Evolutionary conservation across 2,113 vertebrate genomes (phyloP).

Genomic region (Tinamus guttatus): DNA sequence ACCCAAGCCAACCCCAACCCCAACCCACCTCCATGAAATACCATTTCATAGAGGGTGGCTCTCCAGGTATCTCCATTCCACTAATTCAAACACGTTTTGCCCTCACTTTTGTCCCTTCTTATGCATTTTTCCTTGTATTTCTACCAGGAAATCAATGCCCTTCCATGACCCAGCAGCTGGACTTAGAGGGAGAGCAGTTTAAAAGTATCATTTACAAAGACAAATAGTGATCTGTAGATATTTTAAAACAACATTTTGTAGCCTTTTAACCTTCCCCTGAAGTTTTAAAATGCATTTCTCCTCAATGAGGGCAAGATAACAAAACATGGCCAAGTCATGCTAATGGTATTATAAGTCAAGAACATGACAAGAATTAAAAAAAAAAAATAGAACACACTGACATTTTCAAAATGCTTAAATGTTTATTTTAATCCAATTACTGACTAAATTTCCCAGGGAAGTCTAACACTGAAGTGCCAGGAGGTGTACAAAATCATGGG

Average conservation of each 20-base stretch:
- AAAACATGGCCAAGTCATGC: slow-evolving; percentile 41
- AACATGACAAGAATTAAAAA: background rate
- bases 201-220: slow-evolving; percentile 31
- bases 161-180: slow-evolving; percentile 16
- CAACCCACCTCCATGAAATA: background rate
- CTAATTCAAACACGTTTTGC: background rate
- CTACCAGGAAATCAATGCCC: slow-evolving; percentile 4
- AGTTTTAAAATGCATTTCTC: background rate
- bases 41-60: background rate
- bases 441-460: slow-evolving; percentile 21
- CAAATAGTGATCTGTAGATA: background rate
- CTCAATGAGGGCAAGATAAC: background rate
- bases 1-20: background rate
- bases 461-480: background rate
- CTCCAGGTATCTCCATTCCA: background rate
- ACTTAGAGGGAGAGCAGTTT: slow-evolving; percentile 5
- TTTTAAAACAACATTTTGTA: background rate
- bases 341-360: slow-evolving; percentile 20
- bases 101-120: background rate
- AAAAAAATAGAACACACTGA: background rate
- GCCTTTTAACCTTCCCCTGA: background rate
- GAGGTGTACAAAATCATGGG: background rate
- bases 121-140: background rate
- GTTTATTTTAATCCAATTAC: slow-evolving; percentile 25
- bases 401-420: slow-evolving; percentile 13